A percentile compares a stretch with the other conserved stretches of the same genome.
These are phyloP conservation scores for Henricia sp. DNA, from an alignment of 53 echinoderm and acorn worm genomes.

Conservation along the genomic window DNA sequence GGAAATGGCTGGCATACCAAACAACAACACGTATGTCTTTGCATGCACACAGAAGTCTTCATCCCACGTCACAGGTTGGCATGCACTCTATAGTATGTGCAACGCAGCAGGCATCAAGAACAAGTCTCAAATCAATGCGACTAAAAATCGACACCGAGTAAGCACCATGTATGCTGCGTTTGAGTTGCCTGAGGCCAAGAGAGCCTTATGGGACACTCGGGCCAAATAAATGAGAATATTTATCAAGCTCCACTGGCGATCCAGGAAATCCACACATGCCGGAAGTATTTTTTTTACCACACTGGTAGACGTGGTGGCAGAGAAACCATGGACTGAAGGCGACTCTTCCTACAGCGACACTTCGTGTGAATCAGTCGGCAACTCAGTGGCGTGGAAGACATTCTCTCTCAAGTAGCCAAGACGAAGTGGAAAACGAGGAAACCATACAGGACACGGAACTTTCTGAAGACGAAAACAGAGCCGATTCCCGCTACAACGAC, in stretches of 20 bases:
- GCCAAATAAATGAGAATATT: conserved; percentile 60
- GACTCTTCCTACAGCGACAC: too few relatives aligned
- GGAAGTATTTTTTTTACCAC: too few relatives aligned
- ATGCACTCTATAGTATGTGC: conserved; percentile 54
- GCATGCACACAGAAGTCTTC: conserved; percentile 35
- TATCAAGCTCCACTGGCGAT: conserved; percentile 77
- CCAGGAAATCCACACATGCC: conserved; percentile 47
- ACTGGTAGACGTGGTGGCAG: too few relatives aligned
- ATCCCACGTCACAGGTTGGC: conserved; percentile 71
- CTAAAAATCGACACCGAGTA: conserved; percentile 60
- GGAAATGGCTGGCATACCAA: not conserved
- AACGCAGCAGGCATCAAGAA: conserved; percentile 16
- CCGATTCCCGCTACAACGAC: too few relatives aligned
- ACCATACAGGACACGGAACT: too few relatives aligned
- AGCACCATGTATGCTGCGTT: conserved; percentile 66
- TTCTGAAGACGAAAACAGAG: too few relatives aligned
- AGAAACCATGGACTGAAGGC: too few relatives aligned
- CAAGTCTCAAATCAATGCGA: conserved; percentile 52
- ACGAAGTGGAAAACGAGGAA: too few relatives aligned
- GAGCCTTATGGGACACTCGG: conserved; percentile 70
- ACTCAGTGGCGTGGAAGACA: too few relatives aligned
- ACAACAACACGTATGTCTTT: conserved; percentile 62
- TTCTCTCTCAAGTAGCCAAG: too few relatives aligned
- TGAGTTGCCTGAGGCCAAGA: conserved; percentile 55
- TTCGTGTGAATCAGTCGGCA: too few relatives aligned